These are phyloP conservation scores for Miltochrista miniata DNA, from an alignment of 2,888 invertebrate species.

Conservation along the genomic window DNA sequence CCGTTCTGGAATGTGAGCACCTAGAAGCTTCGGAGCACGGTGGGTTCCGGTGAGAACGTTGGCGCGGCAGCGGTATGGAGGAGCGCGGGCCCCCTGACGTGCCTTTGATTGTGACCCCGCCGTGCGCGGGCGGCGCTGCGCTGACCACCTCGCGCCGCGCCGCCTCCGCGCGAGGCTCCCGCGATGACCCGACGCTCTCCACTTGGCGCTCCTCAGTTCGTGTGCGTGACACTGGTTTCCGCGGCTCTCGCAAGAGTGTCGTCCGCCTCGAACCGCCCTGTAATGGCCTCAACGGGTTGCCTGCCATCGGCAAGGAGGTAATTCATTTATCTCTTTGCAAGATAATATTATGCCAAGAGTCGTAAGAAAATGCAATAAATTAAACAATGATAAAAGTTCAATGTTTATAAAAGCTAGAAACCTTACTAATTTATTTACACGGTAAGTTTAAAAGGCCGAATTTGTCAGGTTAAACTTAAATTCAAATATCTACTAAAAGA, in stretches of 20 bases:
- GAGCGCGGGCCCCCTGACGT: constrained; percentile 81
- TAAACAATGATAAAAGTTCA: no score
- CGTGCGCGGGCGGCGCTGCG: constrained; percentile 59
- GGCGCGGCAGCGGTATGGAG: constrained; percentile 82
- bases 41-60: constrained; percentile 82
- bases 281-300: constrained; percentile 85
- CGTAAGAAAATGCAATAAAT: background rate
- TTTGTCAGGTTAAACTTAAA: no score
- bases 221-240: constrained; percentile 85
- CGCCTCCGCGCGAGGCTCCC: constrained; percentile 70
- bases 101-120: constrained; percentile 77
- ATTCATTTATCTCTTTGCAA: constrained; percentile 65
- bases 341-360: constrained; percentile 26
- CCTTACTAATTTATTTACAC: no score
- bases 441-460: no score
- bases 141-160: constrained; percentile 71
- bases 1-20: constrained; percentile 79
- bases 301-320: constrained; percentile 84
- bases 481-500: no score
- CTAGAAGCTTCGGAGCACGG: constrained; percentile 73
- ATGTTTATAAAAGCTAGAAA: no score
- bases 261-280: constrained; percentile 86
- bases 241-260: constrained; percentile 85
- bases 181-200: constrained; percentile 71
- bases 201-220: constrained; percentile 86